phyloP scores from a whole-genome alignment of 2,888 invertebrate genomes.

The Morpho helenor region DNA sequence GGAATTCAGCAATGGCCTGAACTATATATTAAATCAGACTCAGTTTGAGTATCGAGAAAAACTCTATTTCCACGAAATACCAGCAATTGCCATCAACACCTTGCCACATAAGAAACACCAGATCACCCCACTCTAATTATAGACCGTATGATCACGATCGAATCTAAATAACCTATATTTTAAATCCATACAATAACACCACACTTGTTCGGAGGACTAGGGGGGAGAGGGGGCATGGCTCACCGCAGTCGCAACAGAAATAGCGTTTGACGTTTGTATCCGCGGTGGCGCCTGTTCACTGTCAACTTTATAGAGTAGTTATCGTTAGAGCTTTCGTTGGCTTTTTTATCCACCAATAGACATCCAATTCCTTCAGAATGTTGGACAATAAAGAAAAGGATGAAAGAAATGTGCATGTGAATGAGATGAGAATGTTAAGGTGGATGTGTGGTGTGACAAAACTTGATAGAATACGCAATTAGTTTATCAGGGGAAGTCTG shows the following conservation, averaged over 20 bases:
- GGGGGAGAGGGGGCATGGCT: constrained; percentile 32
- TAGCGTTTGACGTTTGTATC: constrained; percentile 75
- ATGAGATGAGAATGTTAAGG: too few species aligned
- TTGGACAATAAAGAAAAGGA: too few species aligned
- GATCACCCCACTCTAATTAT: constrained; percentile 16
- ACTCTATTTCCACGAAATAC: neutral
- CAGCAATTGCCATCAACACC: neutral
- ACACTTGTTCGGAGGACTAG: constrained; percentile 55
- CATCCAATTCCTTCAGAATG: too few species aligned
- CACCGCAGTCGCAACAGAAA: constrained; percentile 71
- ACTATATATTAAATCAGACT: too few species aligned
- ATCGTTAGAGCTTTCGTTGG: constrained; percentile 33
- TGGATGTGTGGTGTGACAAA: too few species aligned
- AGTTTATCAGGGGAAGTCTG: too few species aligned
- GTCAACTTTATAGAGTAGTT: constrained; percentile 66
- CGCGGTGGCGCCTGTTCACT: constrained; percentile 77
- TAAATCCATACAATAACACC: constrained; percentile 52
- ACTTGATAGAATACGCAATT: too few species aligned
- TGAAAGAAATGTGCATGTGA: too few species aligned
- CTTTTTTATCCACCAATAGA: neutral
- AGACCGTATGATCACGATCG: constrained; percentile 30
- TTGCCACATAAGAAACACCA: constrained; percentile 5
- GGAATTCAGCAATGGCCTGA: too few species aligned
- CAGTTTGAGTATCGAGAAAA: too few species aligned
- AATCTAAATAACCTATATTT: constrained; percentile 46